Evolutionary conservation across 2,888 invertebrate genomes (phyloP).

Genomic region (Dexiosoma caninum): DNA sequence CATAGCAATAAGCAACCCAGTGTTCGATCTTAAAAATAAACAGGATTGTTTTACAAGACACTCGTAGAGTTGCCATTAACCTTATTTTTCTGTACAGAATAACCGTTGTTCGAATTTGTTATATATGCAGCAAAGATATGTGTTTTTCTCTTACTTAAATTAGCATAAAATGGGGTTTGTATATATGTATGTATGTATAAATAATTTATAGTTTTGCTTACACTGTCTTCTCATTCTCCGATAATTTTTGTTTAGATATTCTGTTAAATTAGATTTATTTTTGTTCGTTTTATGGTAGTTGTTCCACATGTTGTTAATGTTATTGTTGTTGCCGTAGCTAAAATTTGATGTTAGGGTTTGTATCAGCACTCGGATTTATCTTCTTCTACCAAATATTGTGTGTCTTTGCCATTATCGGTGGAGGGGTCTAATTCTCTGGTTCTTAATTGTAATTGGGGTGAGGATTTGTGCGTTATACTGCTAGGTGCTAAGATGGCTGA

Average conservation of each 20-base stretch:
- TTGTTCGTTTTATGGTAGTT: slow-evolving; percentile 65
- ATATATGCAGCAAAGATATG: slow-evolving; percentile 62
- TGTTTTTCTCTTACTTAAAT: slow-evolving; percentile 42
- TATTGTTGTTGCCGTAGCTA: slow-evolving; percentile 63
- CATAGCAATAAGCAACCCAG: neutral
- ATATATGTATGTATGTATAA: slow-evolving; percentile 50
- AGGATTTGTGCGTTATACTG: slow-evolving; percentile 88
- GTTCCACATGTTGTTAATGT: slow-evolving; percentile 59
- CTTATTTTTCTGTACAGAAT: slow-evolving; percentile 3
- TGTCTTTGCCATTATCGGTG: slow-evolving; percentile 93
- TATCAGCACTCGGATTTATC: slow-evolving; percentile 83
- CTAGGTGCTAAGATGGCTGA: slow-evolving; percentile 89
- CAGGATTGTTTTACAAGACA: slow-evolving; percentile 9
- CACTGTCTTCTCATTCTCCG: neutral
- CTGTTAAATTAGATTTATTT: slow-evolving; percentile 64
- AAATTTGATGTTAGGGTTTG: slow-evolving; percentile 70
- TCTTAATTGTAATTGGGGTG: slow-evolving; percentile 85
- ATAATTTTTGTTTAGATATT: slow-evolving; percentile 34
- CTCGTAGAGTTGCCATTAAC: slow-evolving; percentile 28
- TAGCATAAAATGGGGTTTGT: slow-evolving; percentile 20
- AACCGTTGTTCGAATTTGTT: slow-evolving; percentile 26
- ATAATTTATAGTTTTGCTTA: slow-evolving; percentile 52
- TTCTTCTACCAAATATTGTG: slow-evolving; percentile 92
- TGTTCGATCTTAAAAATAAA: neutral
- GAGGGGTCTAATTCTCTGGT: slow-evolving; percentile 89